Evolutionary conservation across 2,888 invertebrate genomes (phyloP).

Genomic region (Quadriops clusia): DNA sequence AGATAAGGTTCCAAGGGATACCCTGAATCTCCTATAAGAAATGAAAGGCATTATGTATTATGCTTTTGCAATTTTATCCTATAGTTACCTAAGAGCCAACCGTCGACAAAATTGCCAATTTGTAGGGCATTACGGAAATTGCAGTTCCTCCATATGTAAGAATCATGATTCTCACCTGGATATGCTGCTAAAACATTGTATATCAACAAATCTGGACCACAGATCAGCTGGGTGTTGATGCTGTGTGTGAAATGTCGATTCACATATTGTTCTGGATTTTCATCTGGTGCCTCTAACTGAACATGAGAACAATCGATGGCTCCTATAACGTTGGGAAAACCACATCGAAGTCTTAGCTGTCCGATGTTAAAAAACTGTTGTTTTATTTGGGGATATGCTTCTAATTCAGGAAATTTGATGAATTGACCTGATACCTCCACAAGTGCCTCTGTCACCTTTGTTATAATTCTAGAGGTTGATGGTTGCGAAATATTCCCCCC

Average conservation of each 20-base stretch:
- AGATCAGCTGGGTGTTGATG: conserved; percentile 13
- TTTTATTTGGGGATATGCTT: conserved; percentile 7
- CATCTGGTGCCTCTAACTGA: conserved; percentile 6
- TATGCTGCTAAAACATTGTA: conserved; percentile 13
- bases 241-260: conserved; percentile 8
- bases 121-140: conserved; percentile 7
- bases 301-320: conserved; percentile 11
- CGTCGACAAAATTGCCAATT: conserved; percentile 2
- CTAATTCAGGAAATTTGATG: conserved; percentile 9
- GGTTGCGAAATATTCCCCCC: conserved; percentile 7
- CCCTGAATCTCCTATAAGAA: too few relatives aligned
- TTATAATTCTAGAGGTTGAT: conserved; percentile 3
- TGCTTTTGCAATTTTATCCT: too few relatives aligned
- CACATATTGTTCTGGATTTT: conserved; percentile 7
- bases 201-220: conserved; percentile 11
- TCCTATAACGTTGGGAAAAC: conserved; percentile 12
- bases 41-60: too few relatives aligned
- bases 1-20: conserved; percentile 13
- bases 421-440: conserved; percentile 7
- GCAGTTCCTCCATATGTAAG: conserved; percentile 13
- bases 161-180: conserved; percentile 12
- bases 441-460: conserved; percentile 4
- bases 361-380: conserved; percentile 10
- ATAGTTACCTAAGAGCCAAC: too few relatives aligned
- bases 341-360: conserved; percentile 1